Percentiles rank a stretch among this genome's conserved stretches.
Evolutionary conservation across 2,113 vertebrate genomes (phyloP).

Genomic region (Entomyzon cyanotis): DNA sequence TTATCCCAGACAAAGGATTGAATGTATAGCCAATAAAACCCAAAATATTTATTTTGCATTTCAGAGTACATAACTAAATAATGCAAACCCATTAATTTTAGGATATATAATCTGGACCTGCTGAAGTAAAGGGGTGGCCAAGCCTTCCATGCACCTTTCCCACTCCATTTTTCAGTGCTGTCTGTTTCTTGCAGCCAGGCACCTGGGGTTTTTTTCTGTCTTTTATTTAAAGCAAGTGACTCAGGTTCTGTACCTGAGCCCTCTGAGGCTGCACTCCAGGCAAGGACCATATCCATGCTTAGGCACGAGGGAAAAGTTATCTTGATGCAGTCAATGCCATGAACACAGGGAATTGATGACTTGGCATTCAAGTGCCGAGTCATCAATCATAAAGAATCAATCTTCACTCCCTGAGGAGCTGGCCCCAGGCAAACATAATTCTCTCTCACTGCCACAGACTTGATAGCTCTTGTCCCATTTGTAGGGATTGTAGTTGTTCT

Average conservation of each 20-base stretch:
- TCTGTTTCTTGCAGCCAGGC: neutral
- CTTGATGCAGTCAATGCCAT: slow-evolving; percentile 74
- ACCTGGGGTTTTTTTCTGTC: neutral
- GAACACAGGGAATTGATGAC: slow-evolving; percentile 77
- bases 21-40: neutral
- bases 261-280: slow-evolving; percentile 51
- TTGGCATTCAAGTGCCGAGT: slow-evolving; percentile 77
- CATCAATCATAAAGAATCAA: slow-evolving; percentile 84
- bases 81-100: neutral
- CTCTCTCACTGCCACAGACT: slow-evolving; percentile 74
- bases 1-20: neutral
- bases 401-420: slow-evolving; percentile 74
- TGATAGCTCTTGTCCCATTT: slow-evolving; percentile 76
- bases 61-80: neutral
- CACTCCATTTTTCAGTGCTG: neutral
- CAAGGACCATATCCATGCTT: slow-evolving; percentile 40
- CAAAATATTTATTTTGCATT: neutral
- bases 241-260: neutral
- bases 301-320: slow-evolving; percentile 74
- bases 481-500: slow-evolving; percentile 76
- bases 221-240: slow-evolving; percentile 30
- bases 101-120: neutral
- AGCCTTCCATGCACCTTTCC: neutral
- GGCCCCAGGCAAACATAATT: slow-evolving; percentile 77
- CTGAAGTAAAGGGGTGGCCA: neutral